Base-by-base conservation (phyloP, 2,888 invertebrate species). In the Limenitis arthemis region DNA sequence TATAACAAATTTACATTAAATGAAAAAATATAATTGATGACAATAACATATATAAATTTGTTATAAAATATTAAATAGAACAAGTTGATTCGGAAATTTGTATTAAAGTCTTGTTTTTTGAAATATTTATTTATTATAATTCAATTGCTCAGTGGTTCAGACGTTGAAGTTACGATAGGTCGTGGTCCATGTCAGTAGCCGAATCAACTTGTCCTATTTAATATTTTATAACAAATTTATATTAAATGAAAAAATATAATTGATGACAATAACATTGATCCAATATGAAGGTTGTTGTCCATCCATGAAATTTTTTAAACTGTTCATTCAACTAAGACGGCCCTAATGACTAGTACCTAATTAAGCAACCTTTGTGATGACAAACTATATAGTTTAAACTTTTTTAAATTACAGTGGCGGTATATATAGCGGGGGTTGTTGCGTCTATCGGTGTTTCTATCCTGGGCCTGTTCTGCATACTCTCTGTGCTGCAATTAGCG, bases 401-500 rank as follows among this genome's bases (percentile, higher is more conserved):
- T 43, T 6, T 28, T 38, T 12, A 33, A 8, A 8, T 50, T 41
- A 11, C 87, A 95, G 95, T 91, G 78, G 93, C 93, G 39, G 94
- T 95, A 54, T 92, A 91, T 86, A 89, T 94, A 66, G 93, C 95
- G 47, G 96, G 96, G 47, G 84, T 95, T 61, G 90, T 94, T 57
- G 94, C 93, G 6, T 89, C 91, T n/a, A 79, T 91, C 51, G 93
- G 94, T 47, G 92, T 94, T 40, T 83, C 90, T 2, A 81, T 91
- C 47, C 86, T 95, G 59, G 94, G 92, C 40, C 79, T 94, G 51
- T 93, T 94, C 82, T 94, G 94, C 78, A 81, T 94, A 55, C 82
- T 95, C 56, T 92, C 94, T 47, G 90, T 95, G 56, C 88, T 95
- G 59, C 95, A 95, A 77, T 88, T 96, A 61, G 93, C 95, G 59